These are phyloP conservation scores for Drosophila jambulina DNA, from an alignment of 1,140 invertebrate species.

Conservation along the genomic window DNA sequence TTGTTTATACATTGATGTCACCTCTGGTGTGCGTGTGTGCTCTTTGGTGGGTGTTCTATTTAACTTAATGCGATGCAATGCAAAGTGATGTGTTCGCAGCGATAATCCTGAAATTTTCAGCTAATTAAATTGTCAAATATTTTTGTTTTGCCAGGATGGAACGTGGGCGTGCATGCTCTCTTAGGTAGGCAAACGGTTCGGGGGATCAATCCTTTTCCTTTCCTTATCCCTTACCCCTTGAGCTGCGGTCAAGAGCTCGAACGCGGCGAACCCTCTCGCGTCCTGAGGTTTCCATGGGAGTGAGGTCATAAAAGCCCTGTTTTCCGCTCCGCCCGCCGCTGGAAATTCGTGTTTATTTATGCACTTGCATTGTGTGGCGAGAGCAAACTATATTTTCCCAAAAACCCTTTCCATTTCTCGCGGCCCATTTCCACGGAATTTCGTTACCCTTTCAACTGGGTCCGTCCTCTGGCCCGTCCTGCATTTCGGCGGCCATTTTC, in stretches of 20 bases:
- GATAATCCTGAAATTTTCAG: slow-evolving; percentile 75
- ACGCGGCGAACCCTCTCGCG: neutral
- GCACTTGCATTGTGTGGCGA: slow-evolving; percentile 75
- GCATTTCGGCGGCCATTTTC: slow-evolving; percentile 22
- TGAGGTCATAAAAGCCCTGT: slow-evolving; percentile 64
- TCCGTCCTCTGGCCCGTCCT: neutral
- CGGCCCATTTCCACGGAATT: slow-evolving; percentile 58
- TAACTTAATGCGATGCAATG: slow-evolving; percentile 33
- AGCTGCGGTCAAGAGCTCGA: slow-evolving; percentile 33
- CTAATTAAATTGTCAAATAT: slow-evolving; percentile 85
- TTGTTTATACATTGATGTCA: fast-evolving
- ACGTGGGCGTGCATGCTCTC: slow-evolving; percentile 8
- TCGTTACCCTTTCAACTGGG: slow-evolving; percentile 48
- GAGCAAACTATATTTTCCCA: slow-evolving; percentile 30
- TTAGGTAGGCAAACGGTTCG: slow-evolving; percentile 7
- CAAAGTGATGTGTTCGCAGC: slow-evolving; percentile 29
- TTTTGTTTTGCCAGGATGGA: slow-evolving; percentile 37
- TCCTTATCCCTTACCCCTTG: slow-evolving; percentile 16
- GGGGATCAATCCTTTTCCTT: slow-evolving; percentile 24
- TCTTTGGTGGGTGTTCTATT: slow-evolving; percentile 11
- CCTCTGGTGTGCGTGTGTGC: neutral
- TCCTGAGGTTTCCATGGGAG: slow-evolving; percentile 43
- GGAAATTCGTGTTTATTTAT: slow-evolving; percentile 72
- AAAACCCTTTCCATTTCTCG: slow-evolving; percentile 56
- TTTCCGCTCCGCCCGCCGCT: slow-evolving; percentile 10